Percentiles rank a stretch among this genome's conserved stretches.
phyloP scores from a whole-genome alignment of 2,888 invertebrate genomes.

The Hyposoter didymator region DNA sequence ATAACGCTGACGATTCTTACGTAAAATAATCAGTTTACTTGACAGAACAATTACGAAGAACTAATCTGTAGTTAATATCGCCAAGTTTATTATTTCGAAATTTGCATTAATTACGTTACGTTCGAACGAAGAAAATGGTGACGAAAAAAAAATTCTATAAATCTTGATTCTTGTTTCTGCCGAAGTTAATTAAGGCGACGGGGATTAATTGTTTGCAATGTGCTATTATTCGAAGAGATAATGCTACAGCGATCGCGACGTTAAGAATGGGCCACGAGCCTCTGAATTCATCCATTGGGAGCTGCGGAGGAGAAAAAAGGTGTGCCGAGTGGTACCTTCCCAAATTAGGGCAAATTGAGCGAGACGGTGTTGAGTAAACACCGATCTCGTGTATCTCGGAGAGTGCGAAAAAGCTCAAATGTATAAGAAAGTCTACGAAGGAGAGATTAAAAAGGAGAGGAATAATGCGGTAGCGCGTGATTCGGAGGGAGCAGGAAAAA shows the following conservation, averaged over 20 bases:
- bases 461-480: not conserved
- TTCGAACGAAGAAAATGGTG: not conserved
- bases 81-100: not conserved
- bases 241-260: not conserved
- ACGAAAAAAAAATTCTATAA: not conserved
- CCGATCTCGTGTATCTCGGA: constrained; percentile 10
- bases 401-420: constrained; percentile 32
- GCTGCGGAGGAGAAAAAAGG: constrained; percentile 5
- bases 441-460: not conserved
- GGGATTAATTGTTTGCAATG: not conserved
- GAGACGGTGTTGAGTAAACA: constrained; percentile 55
- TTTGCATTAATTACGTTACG: not conserved
- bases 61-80: not conserved
- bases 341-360: constrained; percentile 43
- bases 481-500: not conserved
- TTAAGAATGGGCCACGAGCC: not conserved
- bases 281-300: not conserved
- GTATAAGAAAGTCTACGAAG: constrained; percentile 9
- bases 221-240: not conserved
- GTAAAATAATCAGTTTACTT: not conserved
- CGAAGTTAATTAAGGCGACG: not conserved
- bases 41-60: not conserved
- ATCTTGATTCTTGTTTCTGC: not conserved
- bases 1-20: not conserved
- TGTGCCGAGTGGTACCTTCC: not conserved